Base-by-base conservation (phyloP, 2,888 invertebrate species). In the Rhaphigaster nebulosa region DNA sequence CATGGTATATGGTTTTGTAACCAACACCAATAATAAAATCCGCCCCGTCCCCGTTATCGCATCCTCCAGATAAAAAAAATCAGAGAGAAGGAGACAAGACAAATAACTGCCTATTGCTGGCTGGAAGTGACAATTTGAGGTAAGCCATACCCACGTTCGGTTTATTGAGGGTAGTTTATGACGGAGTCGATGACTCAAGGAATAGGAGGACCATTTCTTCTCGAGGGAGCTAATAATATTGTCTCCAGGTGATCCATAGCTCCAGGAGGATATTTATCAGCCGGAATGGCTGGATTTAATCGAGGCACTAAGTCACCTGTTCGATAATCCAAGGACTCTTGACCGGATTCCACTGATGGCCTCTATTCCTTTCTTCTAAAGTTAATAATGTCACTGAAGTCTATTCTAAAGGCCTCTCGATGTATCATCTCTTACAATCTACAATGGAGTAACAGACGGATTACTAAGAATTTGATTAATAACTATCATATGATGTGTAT, bases 101-200 rank as follows among this genome's bases (percentile, higher is more conserved):
- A 76, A 76, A 76, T 76, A 76, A 76, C 70, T 38, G 6, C 34
- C 70, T 76, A 76, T 76, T 8, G 34, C 8, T 8, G 38, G 34
- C 70, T 76, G 70, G 70, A 76, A 76, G 70, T 76, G 70, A 76
- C 70, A 76, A 76, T 76, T 76, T 38, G 70, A 76, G 70, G 70
- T 76, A 38, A 76, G 70, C 70, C 38, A 76, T 76, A 76, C 20
- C 34, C 4, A n/a, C 20, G 34, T 5, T 38, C 38, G 70, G 34
- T 76, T 76, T 76, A 76, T 76, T 38, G 70, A n/a, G 70, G 70
- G 70, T 76, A 76, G 70, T 76, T 76, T 76, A 76, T 76, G 70
- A 76, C 34, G 12, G 38, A 76, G 70, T 23, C 70, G 70, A 76
- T 76, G 70, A 76, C 38, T 34, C 70, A 8, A 76, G 38, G 70